phyloP scores from a whole-genome alignment of 2,113 vertebrate species.

The Egretta garzetta region DNA sequence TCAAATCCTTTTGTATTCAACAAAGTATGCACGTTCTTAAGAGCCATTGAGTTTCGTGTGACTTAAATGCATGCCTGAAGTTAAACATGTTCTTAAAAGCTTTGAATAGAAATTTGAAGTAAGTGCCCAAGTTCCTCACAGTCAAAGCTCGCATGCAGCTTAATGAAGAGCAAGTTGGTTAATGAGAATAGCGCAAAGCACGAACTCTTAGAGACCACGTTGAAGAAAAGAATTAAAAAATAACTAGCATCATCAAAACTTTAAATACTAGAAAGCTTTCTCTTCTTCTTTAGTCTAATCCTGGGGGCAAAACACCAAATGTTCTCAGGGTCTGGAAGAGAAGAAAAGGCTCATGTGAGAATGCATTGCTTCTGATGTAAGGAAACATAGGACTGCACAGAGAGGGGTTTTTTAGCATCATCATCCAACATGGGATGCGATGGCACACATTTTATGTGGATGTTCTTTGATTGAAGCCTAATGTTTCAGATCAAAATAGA shows the following conservation, averaged over 20 bases:
- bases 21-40: neutral
- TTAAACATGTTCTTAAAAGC: neutral
- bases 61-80: neutral
- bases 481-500: neutral
- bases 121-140: neutral
- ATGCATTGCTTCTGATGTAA: neutral
- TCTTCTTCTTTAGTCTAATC: neutral
- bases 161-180: neutral
- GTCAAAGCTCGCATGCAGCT: neutral
- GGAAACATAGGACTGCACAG: neutral
- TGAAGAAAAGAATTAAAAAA: neutral
- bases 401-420: neutral
- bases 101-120: neutral
- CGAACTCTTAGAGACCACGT: rapidly evolving
- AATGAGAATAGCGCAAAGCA: neutral
- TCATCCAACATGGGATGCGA: neutral
- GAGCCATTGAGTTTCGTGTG: neutral
- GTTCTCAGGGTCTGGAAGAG: neutral
- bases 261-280: neutral
- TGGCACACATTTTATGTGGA: neutral
- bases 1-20: neutral
- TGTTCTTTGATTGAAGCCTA: neutral
- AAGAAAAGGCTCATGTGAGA: neutral
- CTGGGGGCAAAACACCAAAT: neutral
- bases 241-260: neutral